phyloP scores from a whole-genome alignment of 2,888 invertebrate species.

The Caenorhabditis zanzibari region DNA sequence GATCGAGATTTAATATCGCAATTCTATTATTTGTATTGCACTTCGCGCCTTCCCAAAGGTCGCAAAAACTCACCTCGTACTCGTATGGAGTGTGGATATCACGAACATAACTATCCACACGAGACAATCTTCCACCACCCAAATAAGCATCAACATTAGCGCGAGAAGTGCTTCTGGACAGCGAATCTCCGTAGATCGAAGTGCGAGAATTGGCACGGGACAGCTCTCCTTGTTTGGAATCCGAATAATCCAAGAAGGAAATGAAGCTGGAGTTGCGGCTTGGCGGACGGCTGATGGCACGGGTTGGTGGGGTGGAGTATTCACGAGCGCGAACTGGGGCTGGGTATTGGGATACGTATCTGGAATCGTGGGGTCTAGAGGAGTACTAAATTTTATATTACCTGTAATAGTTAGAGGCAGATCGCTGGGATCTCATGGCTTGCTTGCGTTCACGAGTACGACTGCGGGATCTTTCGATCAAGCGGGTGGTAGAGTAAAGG shows the following conservation, averaged over 20 bases:
- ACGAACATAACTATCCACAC: constrained; percentile 82
- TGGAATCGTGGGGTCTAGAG: too few species aligned
- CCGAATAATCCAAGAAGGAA: constrained; percentile 82
- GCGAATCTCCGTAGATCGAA: constrained; percentile 79
- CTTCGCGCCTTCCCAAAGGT: constrained; percentile 50
- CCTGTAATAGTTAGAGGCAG: constrained; percentile 81
- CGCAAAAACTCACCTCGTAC: constrained; percentile 68
- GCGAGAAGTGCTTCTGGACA: constrained; percentile 82
- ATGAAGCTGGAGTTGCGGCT: constrained; percentile 80
- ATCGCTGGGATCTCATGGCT: constrained; percentile 81
- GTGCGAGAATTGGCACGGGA: constrained; percentile 79
- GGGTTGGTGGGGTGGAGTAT: constrained; percentile 81
- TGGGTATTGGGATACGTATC: constrained; percentile 75
- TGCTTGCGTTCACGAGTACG: constrained; percentile 83
- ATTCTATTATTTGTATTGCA: constrained; percentile 30
- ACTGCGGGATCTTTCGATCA: constrained; percentile 82
- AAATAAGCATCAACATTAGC: constrained; percentile 80
- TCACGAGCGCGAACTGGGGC: constrained; percentile 82
- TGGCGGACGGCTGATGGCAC: constrained; percentile 78
- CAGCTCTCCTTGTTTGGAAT: constrained; percentile 81
- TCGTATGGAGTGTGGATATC: constrained; percentile 81
- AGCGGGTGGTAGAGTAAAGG: constrained; percentile 81
- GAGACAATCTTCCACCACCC: constrained; percentile 81
- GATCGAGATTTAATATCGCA: constrained; percentile 13
- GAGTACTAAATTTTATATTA: too few species aligned